Evolutionary conservation across 2,113 vertebrate species (phyloP).

Genomic region (Lepus americanus): DNA sequence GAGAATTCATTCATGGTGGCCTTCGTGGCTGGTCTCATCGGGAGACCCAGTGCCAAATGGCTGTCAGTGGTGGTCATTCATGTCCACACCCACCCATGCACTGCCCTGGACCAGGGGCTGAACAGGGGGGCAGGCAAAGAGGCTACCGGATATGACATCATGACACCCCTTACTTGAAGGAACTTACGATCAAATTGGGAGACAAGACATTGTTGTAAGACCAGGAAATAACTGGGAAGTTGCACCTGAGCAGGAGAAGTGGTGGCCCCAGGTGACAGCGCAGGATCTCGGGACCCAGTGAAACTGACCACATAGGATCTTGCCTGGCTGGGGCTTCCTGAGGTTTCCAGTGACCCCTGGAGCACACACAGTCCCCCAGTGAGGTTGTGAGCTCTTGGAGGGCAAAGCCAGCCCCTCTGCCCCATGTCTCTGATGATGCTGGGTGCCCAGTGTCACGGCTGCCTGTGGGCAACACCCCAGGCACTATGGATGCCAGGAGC

Average conservation of each 20-base stretch:
- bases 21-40: background rate
- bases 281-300: background rate
- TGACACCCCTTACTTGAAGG: background rate
- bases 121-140: background rate
- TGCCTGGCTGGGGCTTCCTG: background rate
- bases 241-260: constrained; percentile 9
- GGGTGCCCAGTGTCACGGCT: background rate
- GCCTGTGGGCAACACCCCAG: background rate
- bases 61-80: background rate
- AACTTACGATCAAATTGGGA: background rate
- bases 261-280: background rate
- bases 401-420: background rate
- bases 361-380: background rate
- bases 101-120: background rate
- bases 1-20: background rate
- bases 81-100: background rate
- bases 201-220: background rate
- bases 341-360: background rate
- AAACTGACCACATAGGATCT: background rate
- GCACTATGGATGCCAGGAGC: background rate
- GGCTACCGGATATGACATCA: background rate
- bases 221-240: constrained; percentile 6
- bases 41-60: background rate
- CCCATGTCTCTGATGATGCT: background rate
- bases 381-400: background rate